These are phyloP conservation scores for Taxidea taxus DNA, from an alignment of 2,113 vertebrate genomes.

Conservation along the genomic window DNA sequence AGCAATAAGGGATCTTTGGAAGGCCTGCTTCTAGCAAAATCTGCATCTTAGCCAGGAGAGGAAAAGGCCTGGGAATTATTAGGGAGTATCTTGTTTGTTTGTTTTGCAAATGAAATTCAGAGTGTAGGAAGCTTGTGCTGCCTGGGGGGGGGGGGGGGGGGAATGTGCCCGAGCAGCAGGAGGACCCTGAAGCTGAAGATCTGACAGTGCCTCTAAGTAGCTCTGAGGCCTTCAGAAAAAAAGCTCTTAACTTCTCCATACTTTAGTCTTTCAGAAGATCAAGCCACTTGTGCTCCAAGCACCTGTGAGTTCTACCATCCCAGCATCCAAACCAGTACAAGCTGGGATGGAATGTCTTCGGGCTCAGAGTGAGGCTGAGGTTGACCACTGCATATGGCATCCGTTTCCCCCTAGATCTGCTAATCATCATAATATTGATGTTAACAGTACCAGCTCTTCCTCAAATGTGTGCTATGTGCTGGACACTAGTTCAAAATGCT, in stretches of 20 bases:
- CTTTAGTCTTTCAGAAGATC: background rate
- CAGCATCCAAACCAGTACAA: background rate
- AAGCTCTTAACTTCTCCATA: background rate
- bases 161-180: background rate
- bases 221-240: background rate
- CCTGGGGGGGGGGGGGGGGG: background rate
- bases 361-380: background rate
- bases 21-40: constrained; percentile 22
- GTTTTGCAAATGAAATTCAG: constrained; percentile 78
- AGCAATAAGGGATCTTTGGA: constrained; percentile 14
- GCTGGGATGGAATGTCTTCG: no score
- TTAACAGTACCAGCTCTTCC: background rate
- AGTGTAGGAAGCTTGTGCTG: constrained; percentile 30
- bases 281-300: background rate
- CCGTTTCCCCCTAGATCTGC: accelerated
- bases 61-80: constrained; percentile 73
- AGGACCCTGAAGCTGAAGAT: background rate
- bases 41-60: constrained; percentile 14
- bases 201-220: background rate
- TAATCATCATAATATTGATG: background rate
- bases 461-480: accelerated
- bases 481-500: background rate
- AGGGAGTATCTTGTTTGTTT: constrained; percentile 73
- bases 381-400: background rate
- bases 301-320: background rate